These are phyloP conservation scores for Seison nebaliae DNA, from an alignment of 1,140 invertebrate genomes.

Conservation along the genomic window DNA sequence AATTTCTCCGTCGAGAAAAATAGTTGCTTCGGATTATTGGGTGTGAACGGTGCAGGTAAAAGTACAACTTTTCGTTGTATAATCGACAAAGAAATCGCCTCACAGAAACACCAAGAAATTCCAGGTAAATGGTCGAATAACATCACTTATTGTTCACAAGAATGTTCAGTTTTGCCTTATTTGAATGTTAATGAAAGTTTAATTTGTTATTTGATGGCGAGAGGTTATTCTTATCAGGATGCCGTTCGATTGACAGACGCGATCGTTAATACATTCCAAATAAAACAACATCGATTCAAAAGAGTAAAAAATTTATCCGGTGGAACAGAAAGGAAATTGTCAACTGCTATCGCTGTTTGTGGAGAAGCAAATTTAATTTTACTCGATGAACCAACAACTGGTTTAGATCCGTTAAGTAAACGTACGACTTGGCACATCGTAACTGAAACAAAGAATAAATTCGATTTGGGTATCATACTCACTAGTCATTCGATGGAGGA, in stretches of 20 bases:
- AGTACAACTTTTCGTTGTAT: constrained; percentile 55
- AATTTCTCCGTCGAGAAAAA: not conserved
- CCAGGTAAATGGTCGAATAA: too few relatives aligned
- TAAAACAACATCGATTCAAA: too few relatives aligned
- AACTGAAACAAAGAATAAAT: constrained; percentile 13
- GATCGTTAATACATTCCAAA: too few relatives aligned
- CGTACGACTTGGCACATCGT: constrained; percentile 26
- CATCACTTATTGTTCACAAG: too few relatives aligned
- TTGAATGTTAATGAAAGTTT: too few relatives aligned
- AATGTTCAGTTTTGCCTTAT: constrained; percentile 12
- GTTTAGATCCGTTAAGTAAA: constrained; percentile 28
- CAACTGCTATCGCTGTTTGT: constrained; percentile 36
- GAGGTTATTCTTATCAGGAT: too few relatives aligned
- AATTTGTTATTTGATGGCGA: too few relatives aligned
- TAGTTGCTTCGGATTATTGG: constrained; percentile 34
- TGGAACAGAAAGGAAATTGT: constrained; percentile 37
- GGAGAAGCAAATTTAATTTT: constrained; percentile 30
- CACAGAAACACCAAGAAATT: too few relatives aligned
- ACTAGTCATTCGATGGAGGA: constrained; percentile 8
- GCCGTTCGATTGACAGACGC: constrained; percentile 14
- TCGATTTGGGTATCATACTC: too few relatives aligned
- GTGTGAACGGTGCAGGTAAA: constrained; percentile 60
- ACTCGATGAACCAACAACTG: constrained; percentile 33
- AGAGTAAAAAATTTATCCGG: constrained; percentile 20
- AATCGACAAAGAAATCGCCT: constrained; percentile 37